These are phyloP conservation scores for Bryconaethiops microstoma DNA, from an alignment of 2,797 vertebrate species.

Conservation along the genomic window DNA sequence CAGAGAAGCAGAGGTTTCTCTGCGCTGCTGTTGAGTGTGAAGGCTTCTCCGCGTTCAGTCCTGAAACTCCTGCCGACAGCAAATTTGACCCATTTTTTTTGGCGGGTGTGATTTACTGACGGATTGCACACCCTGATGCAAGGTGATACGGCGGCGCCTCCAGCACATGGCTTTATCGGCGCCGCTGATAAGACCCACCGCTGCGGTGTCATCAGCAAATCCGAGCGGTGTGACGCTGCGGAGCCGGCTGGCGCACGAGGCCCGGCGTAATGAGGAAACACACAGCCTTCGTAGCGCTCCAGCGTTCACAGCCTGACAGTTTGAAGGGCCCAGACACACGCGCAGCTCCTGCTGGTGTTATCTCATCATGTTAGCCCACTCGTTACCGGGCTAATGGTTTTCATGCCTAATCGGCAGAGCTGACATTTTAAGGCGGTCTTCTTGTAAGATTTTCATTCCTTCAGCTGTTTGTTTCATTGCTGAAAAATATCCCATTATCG, in stretches of 20 bases:
- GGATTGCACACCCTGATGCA: constrained; percentile 41
- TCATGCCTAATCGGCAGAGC: constrained; percentile 28
- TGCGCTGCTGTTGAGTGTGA: not conserved
- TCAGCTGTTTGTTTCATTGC: constrained; percentile 10
- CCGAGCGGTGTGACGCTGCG: constrained; percentile 31
- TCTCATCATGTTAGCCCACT: constrained; percentile 35
- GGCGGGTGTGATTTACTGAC: constrained; percentile 23
- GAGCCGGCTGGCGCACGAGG: constrained; percentile 15
- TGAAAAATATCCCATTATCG: constrained; percentile 15
- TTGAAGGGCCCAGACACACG: constrained; percentile 38
- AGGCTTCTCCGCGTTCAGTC: not conserved
- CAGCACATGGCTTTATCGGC: constrained; percentile 2
- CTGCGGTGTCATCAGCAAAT: constrained; percentile 36
- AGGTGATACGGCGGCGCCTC: constrained; percentile 26
- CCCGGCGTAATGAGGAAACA: constrained; percentile 42
- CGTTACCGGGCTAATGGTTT: constrained; percentile 35
- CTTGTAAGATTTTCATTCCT: constrained; percentile 20
- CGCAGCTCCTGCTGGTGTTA: constrained; percentile 19
- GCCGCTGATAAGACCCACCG: constrained; percentile 34
- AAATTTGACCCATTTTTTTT: constrained; percentile 34
- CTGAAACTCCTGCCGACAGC: constrained; percentile 13
- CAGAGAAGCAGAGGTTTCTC: not conserved
- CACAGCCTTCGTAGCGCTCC: constrained; percentile 5
- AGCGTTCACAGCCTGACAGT: constrained; percentile 40
- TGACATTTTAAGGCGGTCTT: constrained; percentile 30